A percentile compares a stretch with the other conserved stretches of the same genome.
These are phyloP conservation scores for Euzetes globulus DNA, from an alignment of 2,888 invertebrate species.

Conservation along the genomic window DNA sequence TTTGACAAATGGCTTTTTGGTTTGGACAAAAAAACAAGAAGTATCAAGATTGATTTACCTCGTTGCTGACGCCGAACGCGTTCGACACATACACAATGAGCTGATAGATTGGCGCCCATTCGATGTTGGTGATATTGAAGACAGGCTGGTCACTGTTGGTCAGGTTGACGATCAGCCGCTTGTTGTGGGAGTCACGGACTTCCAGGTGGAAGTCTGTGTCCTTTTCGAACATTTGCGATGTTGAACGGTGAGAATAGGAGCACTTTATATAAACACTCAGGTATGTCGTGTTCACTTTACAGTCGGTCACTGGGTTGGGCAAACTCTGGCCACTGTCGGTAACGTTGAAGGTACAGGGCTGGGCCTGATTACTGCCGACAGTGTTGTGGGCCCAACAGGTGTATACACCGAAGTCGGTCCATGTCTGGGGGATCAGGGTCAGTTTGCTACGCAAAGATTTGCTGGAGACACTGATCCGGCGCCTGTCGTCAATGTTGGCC, in stretches of 20 bases:
- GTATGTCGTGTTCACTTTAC: neutral
- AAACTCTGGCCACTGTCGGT: neutral
- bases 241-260: neutral
- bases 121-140: slow-evolving; percentile 19
- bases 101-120: neutral
- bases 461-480: slow-evolving; percentile 12
- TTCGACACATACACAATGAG: slow-evolving; percentile 31
- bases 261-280: neutral
- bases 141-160: slow-evolving; percentile 25
- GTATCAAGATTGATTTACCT: neutral
- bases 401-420: slow-evolving; percentile 19
- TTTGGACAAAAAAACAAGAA: neutral
- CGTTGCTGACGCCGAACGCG: slow-evolving; percentile 19
- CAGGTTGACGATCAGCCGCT: neutral
- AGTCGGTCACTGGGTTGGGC: slow-evolving; percentile 26
- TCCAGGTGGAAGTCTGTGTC: neutral
- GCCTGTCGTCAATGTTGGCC: neutral
- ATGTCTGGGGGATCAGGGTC: slow-evolving; percentile 23
- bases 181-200: neutral
- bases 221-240: neutral
- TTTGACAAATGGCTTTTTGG: too few species aligned
- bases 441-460: slow-evolving; percentile 23
- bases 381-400: slow-evolving; percentile 30
- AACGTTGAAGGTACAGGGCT: slow-evolving; percentile 30
- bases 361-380: slow-evolving; percentile 12